Evolutionary conservation across 2,113 vertebrate species (phyloP).

Genomic region (Caranx ignobilis): DNA sequence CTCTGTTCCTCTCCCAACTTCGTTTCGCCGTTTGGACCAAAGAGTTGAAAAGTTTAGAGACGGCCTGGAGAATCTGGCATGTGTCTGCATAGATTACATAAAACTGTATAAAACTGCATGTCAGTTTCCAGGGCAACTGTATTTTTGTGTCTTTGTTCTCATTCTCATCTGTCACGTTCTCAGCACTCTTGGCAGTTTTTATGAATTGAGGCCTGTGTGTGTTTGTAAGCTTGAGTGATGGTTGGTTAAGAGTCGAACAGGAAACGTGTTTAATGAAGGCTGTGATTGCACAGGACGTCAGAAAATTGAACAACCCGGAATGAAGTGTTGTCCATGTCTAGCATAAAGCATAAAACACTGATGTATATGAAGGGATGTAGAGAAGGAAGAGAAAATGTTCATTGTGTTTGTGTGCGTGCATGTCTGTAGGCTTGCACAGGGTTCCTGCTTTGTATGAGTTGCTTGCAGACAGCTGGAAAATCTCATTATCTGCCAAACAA

Average conservation of each 20-base stretch:
- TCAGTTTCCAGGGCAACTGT: slow-evolving; percentile 77
- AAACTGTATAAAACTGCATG: slow-evolving; percentile 44
- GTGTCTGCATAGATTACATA: slow-evolving; percentile 60
- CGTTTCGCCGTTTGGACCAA: background rate
- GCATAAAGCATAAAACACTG: background rate
- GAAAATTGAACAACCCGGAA: background rate
- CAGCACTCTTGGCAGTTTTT: slow-evolving; percentile 31
- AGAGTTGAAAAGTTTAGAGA: slow-evolving; percentile 64
- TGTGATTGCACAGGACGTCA: slow-evolving; percentile 9
- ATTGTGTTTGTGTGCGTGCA: slow-evolving; percentile 7
- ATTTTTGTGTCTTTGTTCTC: slow-evolving; percentile 57
- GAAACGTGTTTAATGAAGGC: slow-evolving; percentile 21
- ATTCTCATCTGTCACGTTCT: slow-evolving; percentile 53
- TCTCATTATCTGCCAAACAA: slow-evolving; percentile 43
- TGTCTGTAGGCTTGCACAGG: background rate
- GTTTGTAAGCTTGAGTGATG: slow-evolving; percentile 32
- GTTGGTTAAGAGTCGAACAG: slow-evolving; percentile 35
- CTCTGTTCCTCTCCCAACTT: slow-evolving; percentile 3
- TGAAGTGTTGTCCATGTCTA: slow-evolving; percentile 4
- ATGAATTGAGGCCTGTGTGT: slow-evolving; percentile 36
- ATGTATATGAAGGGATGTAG: background rate
- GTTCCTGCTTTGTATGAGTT: background rate
- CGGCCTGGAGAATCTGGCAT: slow-evolving; percentile 48
- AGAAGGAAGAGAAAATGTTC: background rate
- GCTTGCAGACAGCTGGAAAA: slow-evolving; percentile 13